Evolutionary conservation across 2,888 invertebrate species (phyloP).

Genomic region (Dione juno): DNA sequence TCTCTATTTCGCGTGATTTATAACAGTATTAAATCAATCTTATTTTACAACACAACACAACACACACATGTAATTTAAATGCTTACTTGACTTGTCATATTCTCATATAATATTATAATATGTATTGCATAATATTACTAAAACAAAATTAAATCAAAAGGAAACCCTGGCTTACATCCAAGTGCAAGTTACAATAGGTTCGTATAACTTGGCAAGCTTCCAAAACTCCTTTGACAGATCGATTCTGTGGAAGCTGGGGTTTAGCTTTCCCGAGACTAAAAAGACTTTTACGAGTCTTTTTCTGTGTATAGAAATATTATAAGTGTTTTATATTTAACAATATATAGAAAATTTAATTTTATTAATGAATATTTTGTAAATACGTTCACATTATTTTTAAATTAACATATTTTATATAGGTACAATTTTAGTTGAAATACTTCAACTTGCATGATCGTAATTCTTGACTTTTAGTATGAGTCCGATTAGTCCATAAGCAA

Average conservation of each 20-base stretch:
- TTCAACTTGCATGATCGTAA: too few species aligned
- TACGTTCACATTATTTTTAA: too few species aligned
- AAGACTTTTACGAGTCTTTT: neutral
- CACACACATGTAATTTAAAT: too few species aligned
- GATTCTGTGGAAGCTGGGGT: slow-evolving; percentile 42
- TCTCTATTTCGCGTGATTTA: too few species aligned
- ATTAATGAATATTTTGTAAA: too few species aligned
- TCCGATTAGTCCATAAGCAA: neutral
- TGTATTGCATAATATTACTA: neutral
- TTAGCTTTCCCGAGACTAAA: slow-evolving; percentile 27
- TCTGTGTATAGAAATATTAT: neutral
- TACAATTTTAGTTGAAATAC: too few species aligned
- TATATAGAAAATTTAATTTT: neutral
- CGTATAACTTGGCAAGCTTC: slow-evolving; percentile 38
- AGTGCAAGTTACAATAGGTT: slow-evolving; percentile 39
- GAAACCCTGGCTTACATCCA: slow-evolving; percentile 34
- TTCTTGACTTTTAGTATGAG: too few species aligned
- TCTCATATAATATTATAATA: neutral
- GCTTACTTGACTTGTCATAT: too few species aligned
- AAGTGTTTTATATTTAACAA: neutral
- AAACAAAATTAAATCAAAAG: slow-evolving; percentile 20
- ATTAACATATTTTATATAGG: too few species aligned
- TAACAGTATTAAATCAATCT: neutral
- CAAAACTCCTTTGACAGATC: slow-evolving; percentile 41
- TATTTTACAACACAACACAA: too few species aligned